phyloP scores from a whole-genome alignment of 2,113 vertebrate species.

The Pedetes capensis region DNA sequence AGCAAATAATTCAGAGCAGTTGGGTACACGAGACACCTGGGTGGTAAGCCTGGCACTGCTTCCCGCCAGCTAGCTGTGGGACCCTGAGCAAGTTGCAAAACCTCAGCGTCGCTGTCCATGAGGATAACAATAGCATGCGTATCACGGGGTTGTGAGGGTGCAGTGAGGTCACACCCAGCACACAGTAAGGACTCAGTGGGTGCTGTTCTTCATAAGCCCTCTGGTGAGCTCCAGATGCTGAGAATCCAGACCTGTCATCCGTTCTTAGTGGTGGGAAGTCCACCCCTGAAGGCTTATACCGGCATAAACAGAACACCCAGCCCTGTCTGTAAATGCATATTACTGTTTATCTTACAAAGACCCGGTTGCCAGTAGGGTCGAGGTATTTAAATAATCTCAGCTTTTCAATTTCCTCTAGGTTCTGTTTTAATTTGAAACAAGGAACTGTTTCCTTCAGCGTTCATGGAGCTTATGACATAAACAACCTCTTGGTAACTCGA shows the following conservation, averaged over 20 bases:
- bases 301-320: rapidly evolving
- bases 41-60: too few relatives aligned
- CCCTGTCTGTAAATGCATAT: neutral
- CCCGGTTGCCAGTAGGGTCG: neutral
- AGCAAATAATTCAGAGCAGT: neutral
- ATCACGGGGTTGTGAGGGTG: neutral
- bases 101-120: neutral
- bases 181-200: neutral
- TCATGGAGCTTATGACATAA: neutral
- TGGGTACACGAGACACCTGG: too few relatives aligned
- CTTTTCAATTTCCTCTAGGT: neutral
- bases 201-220: neutral
- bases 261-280: neutral
- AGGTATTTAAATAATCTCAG: neutral
- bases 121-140: neutral
- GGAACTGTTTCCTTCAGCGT: neutral
- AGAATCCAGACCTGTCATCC: neutral
- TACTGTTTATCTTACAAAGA: neutral
- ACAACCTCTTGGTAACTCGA: neutral
- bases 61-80: neutral
- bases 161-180: rapidly evolving
- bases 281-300: neutral
- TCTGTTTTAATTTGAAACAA: neutral
- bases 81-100: neutral
- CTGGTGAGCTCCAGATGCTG: neutral